A percentile compares a stretch with the other conserved stretches of the same genome.
Evolutionary conservation across 2,888 invertebrate species (phyloP).

Genomic region (Thelaira solivaga): DNA sequence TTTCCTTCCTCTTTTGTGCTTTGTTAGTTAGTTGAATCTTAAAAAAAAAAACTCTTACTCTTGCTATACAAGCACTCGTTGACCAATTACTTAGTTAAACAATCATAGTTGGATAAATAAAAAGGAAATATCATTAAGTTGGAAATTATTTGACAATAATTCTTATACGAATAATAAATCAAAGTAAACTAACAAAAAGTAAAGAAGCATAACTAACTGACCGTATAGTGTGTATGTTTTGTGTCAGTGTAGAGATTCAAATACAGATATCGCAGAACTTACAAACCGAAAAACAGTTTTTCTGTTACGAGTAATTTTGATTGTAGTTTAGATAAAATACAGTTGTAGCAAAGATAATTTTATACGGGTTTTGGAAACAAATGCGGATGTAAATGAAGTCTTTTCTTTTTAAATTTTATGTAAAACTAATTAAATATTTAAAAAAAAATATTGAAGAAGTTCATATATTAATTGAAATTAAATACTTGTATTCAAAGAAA

Average conservation of each 20-base stretch:
- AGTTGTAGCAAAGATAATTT: not conserved
- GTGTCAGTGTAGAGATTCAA: not conserved
- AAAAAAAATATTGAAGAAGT: no score
- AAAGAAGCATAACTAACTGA: conserved; percentile 23
- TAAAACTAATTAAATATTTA: not conserved
- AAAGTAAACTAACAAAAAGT: conserved; percentile 42
- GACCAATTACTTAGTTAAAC: not conserved
- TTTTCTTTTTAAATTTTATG: not conserved
- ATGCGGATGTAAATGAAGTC: not conserved
- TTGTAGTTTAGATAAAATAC: conserved; percentile 20
- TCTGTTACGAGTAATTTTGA: not conserved
- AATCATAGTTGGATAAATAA: not conserved
- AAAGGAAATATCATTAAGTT: conserved; percentile 50
- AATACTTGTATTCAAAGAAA: no score
- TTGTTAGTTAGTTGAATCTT: conserved; percentile 7
- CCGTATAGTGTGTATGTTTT: no score
- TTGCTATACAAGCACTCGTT: not conserved
- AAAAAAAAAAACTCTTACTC: not conserved
- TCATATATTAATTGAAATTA: no score
- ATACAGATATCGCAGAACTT: not conserved
- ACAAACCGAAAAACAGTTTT: not conserved
- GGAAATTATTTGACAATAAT: conserved; percentile 57
- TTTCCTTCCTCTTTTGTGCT: conserved; percentile 26
- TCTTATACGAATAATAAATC: conserved; percentile 52
- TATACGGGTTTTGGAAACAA: not conserved